These are phyloP conservation scores for Toxotes lorentzi DNA, from an alignment of 2,797 vertebrate genomes.

Conservation along the genomic window DNA sequence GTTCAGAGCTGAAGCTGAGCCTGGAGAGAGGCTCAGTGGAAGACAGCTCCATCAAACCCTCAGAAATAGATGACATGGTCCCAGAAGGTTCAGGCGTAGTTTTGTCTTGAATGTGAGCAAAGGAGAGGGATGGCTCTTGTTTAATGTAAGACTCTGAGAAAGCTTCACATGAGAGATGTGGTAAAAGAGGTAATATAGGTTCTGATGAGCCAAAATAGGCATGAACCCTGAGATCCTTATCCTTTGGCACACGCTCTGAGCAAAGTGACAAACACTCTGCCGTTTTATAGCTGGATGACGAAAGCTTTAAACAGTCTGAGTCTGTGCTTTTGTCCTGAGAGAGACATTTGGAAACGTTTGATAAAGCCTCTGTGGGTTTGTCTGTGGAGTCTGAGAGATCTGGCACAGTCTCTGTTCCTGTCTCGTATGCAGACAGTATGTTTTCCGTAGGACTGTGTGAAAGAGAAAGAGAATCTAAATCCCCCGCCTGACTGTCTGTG, in stretches of 20 bases:
- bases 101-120: constrained; percentile 30
- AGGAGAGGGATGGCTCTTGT: constrained; percentile 12
- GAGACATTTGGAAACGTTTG: constrained; percentile 19
- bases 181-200: constrained; percentile 38
- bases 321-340: constrained; percentile 22
- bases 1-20: constrained; percentile 20
- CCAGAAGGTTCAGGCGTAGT: constrained; percentile 17
- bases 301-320: constrained; percentile 27
- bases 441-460: constrained; percentile 33
- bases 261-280: constrained; percentile 36
- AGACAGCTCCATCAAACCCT: constrained; percentile 21
- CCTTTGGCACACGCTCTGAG: constrained; percentile 17
- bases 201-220: constrained; percentile 42
- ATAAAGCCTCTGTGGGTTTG: constrained; percentile 18
- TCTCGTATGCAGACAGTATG: constrained; percentile 15
- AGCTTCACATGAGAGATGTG: constrained; percentile 31
- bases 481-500: constrained; percentile 30
- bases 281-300: constrained; percentile 7
- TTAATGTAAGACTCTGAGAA: constrained; percentile 31
- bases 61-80: constrained; percentile 1
- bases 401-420: constrained; percentile 1
- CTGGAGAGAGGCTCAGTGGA: constrained; percentile 29
- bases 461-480: constrained; percentile 26
- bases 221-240: constrained; percentile 26
- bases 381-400: constrained; percentile 27